phyloP scores from a whole-genome alignment of 2,888 invertebrate genomes.

The Pycnomerus fuliginosus region DNA sequence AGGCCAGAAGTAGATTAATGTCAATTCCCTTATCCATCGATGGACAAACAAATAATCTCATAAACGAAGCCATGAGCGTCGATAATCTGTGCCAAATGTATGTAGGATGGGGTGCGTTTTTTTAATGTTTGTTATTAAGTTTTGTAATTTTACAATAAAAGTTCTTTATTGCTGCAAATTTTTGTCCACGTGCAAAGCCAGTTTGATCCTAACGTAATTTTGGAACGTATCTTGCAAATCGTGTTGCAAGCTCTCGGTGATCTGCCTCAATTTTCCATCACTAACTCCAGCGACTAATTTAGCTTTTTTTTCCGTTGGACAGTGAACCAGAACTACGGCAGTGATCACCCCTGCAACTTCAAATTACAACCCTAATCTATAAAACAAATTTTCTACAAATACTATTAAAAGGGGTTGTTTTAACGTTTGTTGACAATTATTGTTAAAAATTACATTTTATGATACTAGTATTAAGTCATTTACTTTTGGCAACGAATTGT shows the following conservation, averaged over 20 bases:
- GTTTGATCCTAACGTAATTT: conserved; percentile 42
- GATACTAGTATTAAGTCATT: too few species aligned
- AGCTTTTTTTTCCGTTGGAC: conserved; percentile 63
- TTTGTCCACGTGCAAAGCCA: too few species aligned
- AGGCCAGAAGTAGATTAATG: conserved; percentile 61
- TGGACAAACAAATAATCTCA: conserved; percentile 91
- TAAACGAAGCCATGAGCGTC: conserved; percentile 85
- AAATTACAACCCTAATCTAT: too few species aligned
- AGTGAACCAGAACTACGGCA: conserved; percentile 62
- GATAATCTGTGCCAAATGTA: conserved; percentile 95
- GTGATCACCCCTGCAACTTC: too few species aligned
- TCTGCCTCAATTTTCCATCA: conserved; percentile 69
- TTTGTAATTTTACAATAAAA: too few species aligned
- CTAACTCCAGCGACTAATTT: conserved; percentile 67
- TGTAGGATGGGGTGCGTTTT: conserved; percentile 91
- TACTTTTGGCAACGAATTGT: too few species aligned
- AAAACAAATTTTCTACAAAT: too few species aligned
- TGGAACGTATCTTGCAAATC: conserved; percentile 48
- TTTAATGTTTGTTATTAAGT: too few species aligned
- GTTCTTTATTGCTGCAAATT: too few species aligned
- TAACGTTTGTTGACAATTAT: too few species aligned
- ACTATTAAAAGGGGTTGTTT: too few species aligned
- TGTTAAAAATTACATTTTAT: too few species aligned
- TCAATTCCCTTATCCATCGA: conserved; percentile 79
- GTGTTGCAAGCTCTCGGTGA: conserved; percentile 57